These are phyloP conservation scores for Notiomystis cincta DNA, from an alignment of 2,113 vertebrate species.

Conservation along the genomic window DNA sequence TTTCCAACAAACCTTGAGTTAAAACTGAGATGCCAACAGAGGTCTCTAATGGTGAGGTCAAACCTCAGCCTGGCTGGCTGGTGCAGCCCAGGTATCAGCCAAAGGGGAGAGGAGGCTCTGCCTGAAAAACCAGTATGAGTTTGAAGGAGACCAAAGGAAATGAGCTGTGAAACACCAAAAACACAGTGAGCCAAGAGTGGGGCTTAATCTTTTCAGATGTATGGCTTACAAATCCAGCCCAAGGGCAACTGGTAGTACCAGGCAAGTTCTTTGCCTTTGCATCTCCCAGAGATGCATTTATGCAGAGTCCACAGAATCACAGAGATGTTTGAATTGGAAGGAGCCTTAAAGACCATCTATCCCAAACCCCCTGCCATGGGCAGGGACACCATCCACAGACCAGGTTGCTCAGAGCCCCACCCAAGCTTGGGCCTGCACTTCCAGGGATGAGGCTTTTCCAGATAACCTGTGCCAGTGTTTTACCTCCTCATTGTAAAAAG, in stretches of 20 bases:
- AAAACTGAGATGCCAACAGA: background rate
- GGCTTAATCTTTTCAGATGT: background rate
- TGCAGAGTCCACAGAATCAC: background rate
- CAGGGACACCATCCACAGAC: background rate
- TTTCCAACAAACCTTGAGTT: background rate
- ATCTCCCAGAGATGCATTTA: background rate
- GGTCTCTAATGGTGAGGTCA: background rate
- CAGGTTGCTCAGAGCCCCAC: background rate
- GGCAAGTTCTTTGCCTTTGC: background rate
- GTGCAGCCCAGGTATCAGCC: background rate
- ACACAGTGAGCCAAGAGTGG: accelerated
- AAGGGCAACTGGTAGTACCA: background rate
- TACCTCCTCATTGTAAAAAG: background rate
- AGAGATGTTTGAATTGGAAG: background rate
- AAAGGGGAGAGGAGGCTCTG: background rate
- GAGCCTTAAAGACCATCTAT: background rate
- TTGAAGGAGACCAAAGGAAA: background rate
- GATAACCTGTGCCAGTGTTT: background rate
- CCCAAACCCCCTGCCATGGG: background rate
- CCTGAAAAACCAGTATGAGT: background rate
- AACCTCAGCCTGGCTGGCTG: background rate
- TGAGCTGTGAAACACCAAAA: background rate
- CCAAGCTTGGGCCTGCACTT: background rate
- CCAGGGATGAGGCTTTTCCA: background rate
- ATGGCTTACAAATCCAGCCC: background rate